Evolutionary conservation across 1,140 invertebrate species (phyloP), one percentile per base, ranked within the genome.

Genomic region (Leptopilina clavipes): DNA sequence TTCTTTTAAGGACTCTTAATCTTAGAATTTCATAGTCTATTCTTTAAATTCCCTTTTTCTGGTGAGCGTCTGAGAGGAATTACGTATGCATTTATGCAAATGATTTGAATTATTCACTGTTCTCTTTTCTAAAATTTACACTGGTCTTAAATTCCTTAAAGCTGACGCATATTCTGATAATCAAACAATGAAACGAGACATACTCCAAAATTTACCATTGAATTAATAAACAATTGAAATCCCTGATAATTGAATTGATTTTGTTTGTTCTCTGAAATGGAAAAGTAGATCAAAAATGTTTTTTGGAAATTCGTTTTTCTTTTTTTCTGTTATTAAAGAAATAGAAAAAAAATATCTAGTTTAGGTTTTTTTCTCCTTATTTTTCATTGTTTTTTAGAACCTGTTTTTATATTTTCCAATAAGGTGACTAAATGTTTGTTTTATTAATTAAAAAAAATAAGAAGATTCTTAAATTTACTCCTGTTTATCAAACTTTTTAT

Each of bases 1-100:
- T 65, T 37, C 25, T 3, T n/a, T n/a, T 65, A 37, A 31, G 59
- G 14, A n/a, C 22, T 31, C 14, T 65, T 37, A 65, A 65, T 31
- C 59, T 65, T 25, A 14, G 22, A 31, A 65, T 37, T 65, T n/a
- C 22, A 14, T 31, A 31, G 6, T 40, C 14, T 22, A 0, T 37
- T 65, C 22, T 65, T 31, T 31, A 1, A 65, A 37, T 1, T n/a
- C 3, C 59, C 37, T 11, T 65, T 37, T 65, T 6, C 59, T n/a
- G 1, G 14, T 1, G 8, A 40, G 25, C 0, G 14, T n/a, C 1
- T 65, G 12, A 65, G 25, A 31, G 11, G 59, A 65, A 25, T 37
- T 31, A n/a, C 11, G 59, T 65, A 65, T 65, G 12, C 6, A 37
- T n/a, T 25, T 37, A 31, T 65, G 59, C 59, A 65, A 65, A 65